phyloP scores from a whole-genome alignment of 2,797 vertebrate genomes.

The Hypotaenidia okinawae region DNA sequence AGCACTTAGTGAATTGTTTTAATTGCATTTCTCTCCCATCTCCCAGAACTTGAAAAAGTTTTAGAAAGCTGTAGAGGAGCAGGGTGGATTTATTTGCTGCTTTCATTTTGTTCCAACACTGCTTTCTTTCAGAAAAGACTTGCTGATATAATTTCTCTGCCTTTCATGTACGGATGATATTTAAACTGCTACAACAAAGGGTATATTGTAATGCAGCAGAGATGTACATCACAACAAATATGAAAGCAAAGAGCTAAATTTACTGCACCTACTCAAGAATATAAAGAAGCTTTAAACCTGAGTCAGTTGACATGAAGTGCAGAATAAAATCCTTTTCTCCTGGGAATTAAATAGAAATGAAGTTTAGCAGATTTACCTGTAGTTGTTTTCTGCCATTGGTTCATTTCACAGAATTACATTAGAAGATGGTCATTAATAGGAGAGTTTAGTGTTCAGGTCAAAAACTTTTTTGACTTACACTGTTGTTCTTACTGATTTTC shows the following conservation, averaged over 20 bases:
- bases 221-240: background rate
- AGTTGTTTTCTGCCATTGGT: background rate
- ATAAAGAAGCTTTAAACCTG: background rate
- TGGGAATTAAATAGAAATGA: background rate
- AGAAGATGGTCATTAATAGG: background rate
- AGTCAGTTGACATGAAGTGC: background rate
- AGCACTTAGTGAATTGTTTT: slow-evolving; percentile 75
- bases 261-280: background rate
- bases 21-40: slow-evolving; percentile 73
- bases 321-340: background rate
- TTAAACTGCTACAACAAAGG: background rate
- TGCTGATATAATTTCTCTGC: background rate
- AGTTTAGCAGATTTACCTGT: background rate
- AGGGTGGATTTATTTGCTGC: slow-evolving; percentile 9
- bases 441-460: background rate
- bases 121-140: slow-evolving; percentile 4
- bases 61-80: slow-evolving; percentile 36
- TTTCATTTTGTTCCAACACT: background rate
- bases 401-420: background rate
- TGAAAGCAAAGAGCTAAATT: background rate
- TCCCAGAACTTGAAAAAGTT: slow-evolving; percentile 65
- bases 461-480: background rate
- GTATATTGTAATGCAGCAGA: background rate
- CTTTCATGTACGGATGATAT: background rate
- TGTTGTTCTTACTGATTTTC: background rate